Percentiles rank a stretch among this genome's conserved stretches.
Evolutionary conservation across 2,797 vertebrate species (phyloP).

Genomic region (Tangara arthus): DNA sequence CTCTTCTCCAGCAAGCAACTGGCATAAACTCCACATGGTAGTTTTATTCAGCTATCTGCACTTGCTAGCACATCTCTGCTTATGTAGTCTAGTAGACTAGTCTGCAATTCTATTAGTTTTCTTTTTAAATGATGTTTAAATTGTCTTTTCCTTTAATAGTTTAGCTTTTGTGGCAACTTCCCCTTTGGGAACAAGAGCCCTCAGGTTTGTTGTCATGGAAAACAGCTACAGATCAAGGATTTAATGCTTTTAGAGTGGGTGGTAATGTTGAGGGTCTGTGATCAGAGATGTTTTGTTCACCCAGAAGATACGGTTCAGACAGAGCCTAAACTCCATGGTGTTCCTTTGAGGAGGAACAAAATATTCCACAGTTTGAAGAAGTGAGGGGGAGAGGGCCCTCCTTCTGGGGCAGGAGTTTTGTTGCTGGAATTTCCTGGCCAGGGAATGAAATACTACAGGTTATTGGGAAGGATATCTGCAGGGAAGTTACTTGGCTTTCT

Average conservation of each 20-base stretch:
- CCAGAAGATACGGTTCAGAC: not conserved
- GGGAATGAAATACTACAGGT: not conserved
- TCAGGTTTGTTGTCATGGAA: not conserved
- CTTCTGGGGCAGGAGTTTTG: not conserved
- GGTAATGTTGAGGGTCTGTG: not conserved
- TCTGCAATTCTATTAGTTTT: not conserved
- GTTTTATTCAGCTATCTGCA: not conserved
- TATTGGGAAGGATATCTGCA: not conserved
- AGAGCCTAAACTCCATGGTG: not conserved
- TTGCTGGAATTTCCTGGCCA: not conserved
- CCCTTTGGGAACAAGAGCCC: not conserved
- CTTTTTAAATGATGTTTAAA: not conserved
- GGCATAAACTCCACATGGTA: not conserved
- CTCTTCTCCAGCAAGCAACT: not conserved
- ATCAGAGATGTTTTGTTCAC: not conserved
- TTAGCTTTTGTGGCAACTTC: not conserved
- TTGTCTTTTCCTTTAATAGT: not conserved
- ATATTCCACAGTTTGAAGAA: not conserved
- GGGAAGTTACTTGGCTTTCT: not conserved
- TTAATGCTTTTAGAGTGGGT: not conserved
- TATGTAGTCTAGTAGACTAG: constrained; percentile 37
- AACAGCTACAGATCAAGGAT: not conserved
- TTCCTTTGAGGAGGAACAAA: not conserved
- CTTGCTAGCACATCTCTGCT: constrained; percentile 64
- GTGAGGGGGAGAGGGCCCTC: not conserved